phyloP scores from a whole-genome alignment of 2,797 vertebrate genomes.

The Melanotaenia nigrans region DNA sequence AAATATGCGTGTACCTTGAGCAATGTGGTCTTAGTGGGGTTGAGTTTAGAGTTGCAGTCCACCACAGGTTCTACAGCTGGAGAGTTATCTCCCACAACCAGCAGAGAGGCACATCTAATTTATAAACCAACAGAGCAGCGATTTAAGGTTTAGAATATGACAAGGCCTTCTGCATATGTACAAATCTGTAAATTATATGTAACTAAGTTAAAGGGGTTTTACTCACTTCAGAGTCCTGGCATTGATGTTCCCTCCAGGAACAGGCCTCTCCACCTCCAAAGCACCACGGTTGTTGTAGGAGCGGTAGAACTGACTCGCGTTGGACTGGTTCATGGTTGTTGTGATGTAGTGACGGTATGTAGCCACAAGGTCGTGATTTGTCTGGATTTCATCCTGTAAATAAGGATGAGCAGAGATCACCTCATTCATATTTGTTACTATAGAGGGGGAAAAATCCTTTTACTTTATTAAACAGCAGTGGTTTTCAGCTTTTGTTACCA shows the following conservation, averaged over 20 bases:
- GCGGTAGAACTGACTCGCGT: constrained; percentile 90
- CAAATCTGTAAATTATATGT: not conserved
- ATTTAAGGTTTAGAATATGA: not conserved
- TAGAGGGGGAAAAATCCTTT: not conserved
- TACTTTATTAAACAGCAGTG: not conserved
- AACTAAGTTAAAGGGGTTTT: not conserved
- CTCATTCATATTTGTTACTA: not conserved
- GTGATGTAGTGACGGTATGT: constrained; percentile 92
- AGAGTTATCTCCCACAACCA: constrained; percentile 93
- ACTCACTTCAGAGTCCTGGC: constrained; percentile 89
- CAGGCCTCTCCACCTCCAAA: constrained; percentile 90
- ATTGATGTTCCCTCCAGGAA: constrained; percentile 82
- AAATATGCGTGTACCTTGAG: constrained; percentile 85
- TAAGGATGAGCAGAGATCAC: not conserved
- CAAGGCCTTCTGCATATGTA: not conserved
- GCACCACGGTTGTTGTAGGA: constrained; percentile 90
- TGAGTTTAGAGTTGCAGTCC: constrained; percentile 93
- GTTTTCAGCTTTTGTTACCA: not conserved
- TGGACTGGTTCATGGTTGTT: constrained; percentile 90
- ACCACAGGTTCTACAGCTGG: constrained; percentile 94
- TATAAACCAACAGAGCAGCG: constrained; percentile 16
- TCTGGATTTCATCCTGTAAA: constrained; percentile 91
- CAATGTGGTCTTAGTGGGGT: constrained; percentile 93
- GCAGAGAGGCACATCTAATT: constrained; percentile 87
- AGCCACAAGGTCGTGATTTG: constrained; percentile 89